A percentile compares a stretch with the other conserved stretches of the same genome.
phyloP scores from a whole-genome alignment of 2,888 invertebrate species.

The Xestia sexstrigata region DNA sequence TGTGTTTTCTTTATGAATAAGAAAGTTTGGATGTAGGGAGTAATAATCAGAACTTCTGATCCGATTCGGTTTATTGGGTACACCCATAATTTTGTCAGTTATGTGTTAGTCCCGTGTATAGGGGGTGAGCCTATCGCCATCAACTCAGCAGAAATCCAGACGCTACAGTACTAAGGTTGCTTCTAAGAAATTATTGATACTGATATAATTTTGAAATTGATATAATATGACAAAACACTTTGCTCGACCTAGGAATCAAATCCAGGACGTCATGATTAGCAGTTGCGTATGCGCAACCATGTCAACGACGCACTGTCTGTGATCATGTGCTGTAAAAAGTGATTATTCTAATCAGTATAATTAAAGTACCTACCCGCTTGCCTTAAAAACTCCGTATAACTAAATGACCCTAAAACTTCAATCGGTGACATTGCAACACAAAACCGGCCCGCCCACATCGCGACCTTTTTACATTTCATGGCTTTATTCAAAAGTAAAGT shows the following conservation, averaged over 20 bases:
- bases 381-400: background rate
- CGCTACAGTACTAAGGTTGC: background rate
- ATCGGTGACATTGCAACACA: slow-evolving; percentile 41
- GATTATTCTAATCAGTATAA: background rate
- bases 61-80: background rate
- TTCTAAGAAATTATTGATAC: background rate
- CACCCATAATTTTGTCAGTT: background rate
- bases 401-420: slow-evolving; percentile 35
- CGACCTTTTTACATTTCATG: slow-evolving; percentile 40
- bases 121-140: background rate
- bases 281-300: background rate
- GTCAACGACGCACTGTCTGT: background rate
- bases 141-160: background rate
- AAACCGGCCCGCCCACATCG: slow-evolving; percentile 53
- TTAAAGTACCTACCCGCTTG: background rate
- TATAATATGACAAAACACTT: background rate
- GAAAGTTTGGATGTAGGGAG: background rate
- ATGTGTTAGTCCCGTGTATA: background rate
- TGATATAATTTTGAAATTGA: too few relatives aligned
- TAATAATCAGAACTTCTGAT: too few relatives aligned
- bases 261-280: background rate
- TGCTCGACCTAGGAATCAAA: background rate
- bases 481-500: slow-evolving; percentile 55
- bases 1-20: background rate
- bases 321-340: background rate